These are phyloP conservation scores for Drosophila triauraria DNA, from an alignment of 1,140 invertebrate species.

Conservation along the genomic window DNA sequence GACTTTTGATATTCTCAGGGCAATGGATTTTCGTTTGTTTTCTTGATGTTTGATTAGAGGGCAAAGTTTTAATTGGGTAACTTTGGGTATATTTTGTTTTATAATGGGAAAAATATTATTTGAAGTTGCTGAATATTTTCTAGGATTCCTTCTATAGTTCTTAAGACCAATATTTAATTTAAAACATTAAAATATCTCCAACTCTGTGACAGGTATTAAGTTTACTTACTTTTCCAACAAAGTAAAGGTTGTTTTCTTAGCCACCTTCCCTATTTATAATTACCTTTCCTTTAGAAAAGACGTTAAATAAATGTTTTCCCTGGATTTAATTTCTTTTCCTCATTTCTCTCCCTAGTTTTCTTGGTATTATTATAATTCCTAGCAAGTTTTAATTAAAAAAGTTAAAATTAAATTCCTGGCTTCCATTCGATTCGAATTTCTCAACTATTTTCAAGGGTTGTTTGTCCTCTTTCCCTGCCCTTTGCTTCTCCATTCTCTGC, in stretches of 20 bases:
- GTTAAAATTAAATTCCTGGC: neutral
- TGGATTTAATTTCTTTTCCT: neutral
- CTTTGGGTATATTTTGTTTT: neutral
- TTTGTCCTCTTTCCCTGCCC: conserved; percentile 9
- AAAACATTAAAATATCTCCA: too few species aligned
- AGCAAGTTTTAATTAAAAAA: conserved; percentile 27
- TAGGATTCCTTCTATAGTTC: too few species aligned
- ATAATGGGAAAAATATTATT: too few species aligned
- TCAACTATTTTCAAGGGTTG: conserved; percentile 36
- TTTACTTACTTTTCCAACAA: neutral
- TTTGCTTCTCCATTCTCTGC: neutral
- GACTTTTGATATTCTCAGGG: conserved; percentile 46
- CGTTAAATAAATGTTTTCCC: neutral
- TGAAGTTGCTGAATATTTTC: too few species aligned
- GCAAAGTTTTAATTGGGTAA: conserved; percentile 16
- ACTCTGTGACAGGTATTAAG: neutral
- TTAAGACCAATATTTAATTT: too few species aligned
- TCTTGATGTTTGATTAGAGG: conserved; percentile 19
- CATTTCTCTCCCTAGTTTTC: too few species aligned
- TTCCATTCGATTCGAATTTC: conserved; percentile 26
- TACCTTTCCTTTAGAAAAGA: neutral
- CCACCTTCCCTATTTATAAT: neutral
- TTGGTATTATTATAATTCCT: conserved; percentile 1
- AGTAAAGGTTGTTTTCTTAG: neutral
- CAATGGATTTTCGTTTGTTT: conserved; percentile 22